Percentiles rank a stretch among this genome's conserved stretches.
These are phyloP conservation scores for Quadroppia sp. DNA, from an alignment of 2,888 invertebrate species.

Conservation along the genomic window DNA sequence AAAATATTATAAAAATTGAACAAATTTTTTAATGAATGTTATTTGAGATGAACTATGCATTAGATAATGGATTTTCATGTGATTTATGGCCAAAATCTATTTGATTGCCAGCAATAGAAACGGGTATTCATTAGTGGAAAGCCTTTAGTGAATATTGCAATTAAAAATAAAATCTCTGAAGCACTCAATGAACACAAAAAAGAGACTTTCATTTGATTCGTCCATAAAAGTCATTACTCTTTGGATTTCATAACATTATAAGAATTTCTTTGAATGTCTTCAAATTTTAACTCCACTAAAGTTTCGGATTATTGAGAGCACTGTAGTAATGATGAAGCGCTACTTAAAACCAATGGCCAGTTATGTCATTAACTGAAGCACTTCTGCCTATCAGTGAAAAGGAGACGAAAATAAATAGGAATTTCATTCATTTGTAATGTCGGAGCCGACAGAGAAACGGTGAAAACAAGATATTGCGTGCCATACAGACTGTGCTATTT, in stretches of 20 bases:
- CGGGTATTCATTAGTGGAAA: conserved; percentile 14
- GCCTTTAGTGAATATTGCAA: conserved; percentile 10
- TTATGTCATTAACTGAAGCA: conserved; percentile 24
- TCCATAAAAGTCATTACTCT: not conserved
- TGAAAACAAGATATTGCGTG: conserved; percentile 29
- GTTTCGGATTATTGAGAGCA: not conserved
- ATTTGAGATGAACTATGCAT: conserved; percentile 2
- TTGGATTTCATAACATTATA: conserved; percentile 12
- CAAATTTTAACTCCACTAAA: not conserved
- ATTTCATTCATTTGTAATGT: conserved; percentile 29
- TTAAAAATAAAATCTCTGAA: not conserved
- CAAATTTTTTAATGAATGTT: not conserved
- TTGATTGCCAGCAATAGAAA: not conserved
- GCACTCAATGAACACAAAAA: not conserved
- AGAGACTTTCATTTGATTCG: not conserved
- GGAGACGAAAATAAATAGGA: conserved; percentile 21
- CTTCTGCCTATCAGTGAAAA: conserved; percentile 14
- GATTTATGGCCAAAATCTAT: conserved; percentile 15
- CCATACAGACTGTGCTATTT: not conserved
- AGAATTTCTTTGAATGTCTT: conserved; percentile 12
- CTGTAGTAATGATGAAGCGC: conserved; percentile 23
- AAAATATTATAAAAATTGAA: not conserved
- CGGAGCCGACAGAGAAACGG: conserved; percentile 24
- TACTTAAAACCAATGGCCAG: conserved; percentile 29
- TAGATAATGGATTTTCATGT: conserved; percentile 20